A percentile compares a stretch with the other conserved stretches of the same genome.
phyloP scores from a whole-genome alignment of 1,140 invertebrate species.

The Megalonaias nervosa region DNA sequence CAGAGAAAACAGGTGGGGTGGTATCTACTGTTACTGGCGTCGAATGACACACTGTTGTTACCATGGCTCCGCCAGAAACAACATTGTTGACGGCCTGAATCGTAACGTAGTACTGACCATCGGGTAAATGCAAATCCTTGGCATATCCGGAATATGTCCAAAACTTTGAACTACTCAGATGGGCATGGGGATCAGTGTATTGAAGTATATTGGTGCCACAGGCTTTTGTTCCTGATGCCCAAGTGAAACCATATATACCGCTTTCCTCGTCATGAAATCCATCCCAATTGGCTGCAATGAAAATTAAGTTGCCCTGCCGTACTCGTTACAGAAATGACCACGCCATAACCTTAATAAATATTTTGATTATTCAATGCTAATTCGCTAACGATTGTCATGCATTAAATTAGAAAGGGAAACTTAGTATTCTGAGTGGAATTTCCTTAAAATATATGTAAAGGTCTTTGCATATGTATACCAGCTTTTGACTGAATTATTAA shows the following conservation, averaged over 20 bases:
- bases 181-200: slow-evolving; percentile 50
- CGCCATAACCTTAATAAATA: neutral
- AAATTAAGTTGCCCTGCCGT: neutral
- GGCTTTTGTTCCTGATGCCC: slow-evolving; percentile 45
- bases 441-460: too few species aligned
- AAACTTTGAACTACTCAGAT: slow-evolving; percentile 40
- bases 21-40: slow-evolving; percentile 54
- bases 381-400: neutral
- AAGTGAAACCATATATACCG: slow-evolving; percentile 56
- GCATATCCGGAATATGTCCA: slow-evolving; percentile 54
- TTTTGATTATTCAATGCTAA: neutral
- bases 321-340: too few species aligned
- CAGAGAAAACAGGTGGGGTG: slow-evolving; percentile 46
- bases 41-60: slow-evolving; percentile 58
- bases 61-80: slow-evolving; percentile 55
- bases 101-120: slow-evolving; percentile 52
- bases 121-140: slow-evolving; percentile 42
- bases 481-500: too few species aligned
- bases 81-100: slow-evolving; percentile 56
- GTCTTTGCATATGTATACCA: too few species aligned
- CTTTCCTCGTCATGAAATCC: slow-evolving; percentile 60
- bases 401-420: neutral
- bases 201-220: slow-evolving; percentile 45
- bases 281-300: slow-evolving; percentile 54
- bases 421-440: neutral